Base-by-base conservation (phyloP, 2,113 vertebrate species). In the Xiphias gladius region DNA sequence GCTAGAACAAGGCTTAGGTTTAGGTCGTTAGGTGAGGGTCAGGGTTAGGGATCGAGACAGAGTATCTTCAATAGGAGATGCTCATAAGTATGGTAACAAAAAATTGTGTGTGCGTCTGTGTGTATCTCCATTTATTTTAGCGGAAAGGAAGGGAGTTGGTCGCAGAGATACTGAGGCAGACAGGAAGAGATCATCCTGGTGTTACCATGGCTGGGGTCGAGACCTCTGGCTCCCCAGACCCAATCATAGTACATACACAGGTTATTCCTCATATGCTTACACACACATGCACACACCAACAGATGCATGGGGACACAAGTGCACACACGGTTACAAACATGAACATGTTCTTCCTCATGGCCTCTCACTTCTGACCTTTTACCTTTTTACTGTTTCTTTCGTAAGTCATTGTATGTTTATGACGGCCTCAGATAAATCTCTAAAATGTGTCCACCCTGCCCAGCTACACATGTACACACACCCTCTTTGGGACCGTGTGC, bases 111-210 rank as follows among this genome's bases (percentile, higher is more conserved):
- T 61, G 69, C 52, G 54, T 46, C 55, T 63, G 62, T 16, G 32
- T 75, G 70, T 85, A 22, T 76, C 13, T 43, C 8, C 54, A 54
- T 81, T 66, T 82, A 62, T 86, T 84, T 86, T 48, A 78, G 83
- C 35, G 71, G 83, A 88, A 89, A 92, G 91, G 90, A 94, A 91
- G 92, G 93, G 92, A 92, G 93, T 89, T 88, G 87, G 89, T 87
- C 48, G 22, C 68, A 85, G 84, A 90, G 89, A 93, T 92, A 92
- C 79, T 86, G 81, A 69, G 59, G 73, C 85, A 93, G 91, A 91
- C 91, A 93, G 93, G 93, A 94, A 93, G 89, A 86, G 89, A 92
- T 95, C 91, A 92, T 94, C 90, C 93, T 87, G 83, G 82, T 91
- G 86, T 91, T 83, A 80, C 83, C 83, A 61, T 73, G 41, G 35